Evolutionary conservation across 2,888 invertebrate genomes (phyloP).

Genomic region (Limnephilus auricula): DNA sequence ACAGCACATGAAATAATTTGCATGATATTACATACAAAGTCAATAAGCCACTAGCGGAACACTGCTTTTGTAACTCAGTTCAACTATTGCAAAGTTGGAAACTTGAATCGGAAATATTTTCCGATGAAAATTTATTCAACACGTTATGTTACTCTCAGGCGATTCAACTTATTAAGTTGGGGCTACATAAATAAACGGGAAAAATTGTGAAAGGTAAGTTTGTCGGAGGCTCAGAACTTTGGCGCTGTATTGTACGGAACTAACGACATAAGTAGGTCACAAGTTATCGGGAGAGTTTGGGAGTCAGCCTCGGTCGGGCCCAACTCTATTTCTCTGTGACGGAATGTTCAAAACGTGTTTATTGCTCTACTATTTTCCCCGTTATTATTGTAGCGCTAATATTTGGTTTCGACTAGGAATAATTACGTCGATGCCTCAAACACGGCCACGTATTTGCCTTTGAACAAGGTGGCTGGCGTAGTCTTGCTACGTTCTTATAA

Average conservation of each 20-base stretch:
- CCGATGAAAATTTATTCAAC: constrained; percentile 64
- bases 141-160: constrained; percentile 61
- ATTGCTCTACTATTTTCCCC: not conserved
- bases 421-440: not conserved
- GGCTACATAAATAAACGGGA: constrained; percentile 59
- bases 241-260: constrained; percentile 45
- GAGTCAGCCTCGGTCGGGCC: constrained; percentile 47
- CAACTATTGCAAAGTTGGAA: constrained; percentile 59
- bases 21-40: constrained; percentile 41
- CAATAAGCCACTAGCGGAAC: constrained; percentile 42
- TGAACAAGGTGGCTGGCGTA: not conserved
- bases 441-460: not conserved
- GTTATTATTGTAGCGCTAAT: constrained; percentile 14
- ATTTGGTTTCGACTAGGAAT: not conserved
- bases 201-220: constrained; percentile 51
- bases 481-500: not conserved
- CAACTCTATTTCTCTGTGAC: not conserved
- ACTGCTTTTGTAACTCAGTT: constrained; percentile 32
- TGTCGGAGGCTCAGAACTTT: constrained; percentile 44
- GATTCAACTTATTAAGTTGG: constrained; percentile 63
- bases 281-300: constrained; percentile 43
- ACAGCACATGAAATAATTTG: constrained; percentile 46
- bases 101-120: constrained; percentile 59
- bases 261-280: constrained; percentile 55
- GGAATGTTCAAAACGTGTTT: constrained; percentile 27